Evolutionary conservation across 2,888 invertebrate genomes (phyloP), one percentile per base, ranked within the genome.

Genomic region (Polylopha cassiicola): DNA sequence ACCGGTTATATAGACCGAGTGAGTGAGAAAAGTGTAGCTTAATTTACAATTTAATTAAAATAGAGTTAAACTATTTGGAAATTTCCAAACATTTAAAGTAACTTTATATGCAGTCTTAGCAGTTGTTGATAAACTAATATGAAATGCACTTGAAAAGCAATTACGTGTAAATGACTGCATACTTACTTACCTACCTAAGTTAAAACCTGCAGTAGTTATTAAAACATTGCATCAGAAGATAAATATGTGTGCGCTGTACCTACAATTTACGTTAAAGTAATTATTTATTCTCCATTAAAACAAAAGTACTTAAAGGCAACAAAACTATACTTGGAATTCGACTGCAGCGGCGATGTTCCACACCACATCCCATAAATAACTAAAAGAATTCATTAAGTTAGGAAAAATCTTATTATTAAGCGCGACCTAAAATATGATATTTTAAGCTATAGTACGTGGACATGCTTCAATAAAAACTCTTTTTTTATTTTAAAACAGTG

Each of bases 101-200:
- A 75, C 76, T 61, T 42, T 59, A 67, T 58, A 58, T 61, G 62
- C 52, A 57, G 48, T 46, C 51, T 57, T 76, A 78, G 77, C 76
- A 65, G 65, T 46, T 53, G 51, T 53, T 66, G 79, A 78, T 78
- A 79, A 65, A 70, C 64, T 78, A 79, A 79, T 80, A 69, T 68
- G 46, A 53, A 51, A 67, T 48, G 55, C 63, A 68, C 59, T 77
- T 77, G 61, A 47, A 48, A 57, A 64, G 65, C 70, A 66, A 71
- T 74, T 70, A 67, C 50, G 57, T 53, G 51, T 52, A 46, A 50
- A 57, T 53, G 55, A 48, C 53, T 36, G 38, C 27, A 38, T 31
- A 26, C 17, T 20, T 20, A 4, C n/a, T n/a, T n/a, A n/a, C n/a
- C n/a, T n/a, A n/a, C n/a, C n/a, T n/a, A n/a, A n/a, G n/a, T n/a